Evolutionary conservation across 2,797 vertebrate species (phyloP).

Genomic region (Pipistrellus nathusii): DNA sequence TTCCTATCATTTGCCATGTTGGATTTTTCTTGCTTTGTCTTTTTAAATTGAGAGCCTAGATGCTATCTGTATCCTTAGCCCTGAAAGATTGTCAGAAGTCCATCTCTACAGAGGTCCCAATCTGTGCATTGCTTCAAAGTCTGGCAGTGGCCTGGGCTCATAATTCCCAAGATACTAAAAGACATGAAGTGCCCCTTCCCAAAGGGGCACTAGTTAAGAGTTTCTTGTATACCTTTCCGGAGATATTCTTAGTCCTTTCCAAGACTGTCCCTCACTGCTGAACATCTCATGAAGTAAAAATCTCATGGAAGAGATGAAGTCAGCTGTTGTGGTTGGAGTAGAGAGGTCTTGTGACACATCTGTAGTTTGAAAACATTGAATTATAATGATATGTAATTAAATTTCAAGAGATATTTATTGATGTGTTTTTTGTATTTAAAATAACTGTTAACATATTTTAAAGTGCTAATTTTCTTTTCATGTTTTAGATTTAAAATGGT

Average conservation of each 20-base stretch:
- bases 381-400: constrained; percentile 30
- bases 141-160: not conserved
- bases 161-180: not conserved
- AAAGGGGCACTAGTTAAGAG: not conserved
- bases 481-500: constrained; percentile 43
- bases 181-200: not conserved
- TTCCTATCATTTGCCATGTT: not conserved
- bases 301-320: not conserved
- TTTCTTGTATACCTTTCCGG: constrained; percentile 6
- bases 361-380: constrained; percentile 4
- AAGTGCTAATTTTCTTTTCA: not conserved
- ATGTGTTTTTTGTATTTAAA: not conserved
- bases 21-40: not conserved
- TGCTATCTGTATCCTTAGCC: not conserved
- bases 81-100: not conserved
- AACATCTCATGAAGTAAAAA: constrained; percentile 35
- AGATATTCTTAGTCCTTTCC: not conserved
- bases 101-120: not conserved
- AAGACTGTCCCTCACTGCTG: not conserved
- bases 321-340: not conserved
- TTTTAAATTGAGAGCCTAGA: not conserved
- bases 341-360: not conserved
- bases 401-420: constrained; percentile 35
- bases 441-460: not conserved
- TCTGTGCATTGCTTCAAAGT: not conserved